Evolutionary conservation across 23 tunicate species (phyloP), one percentile per base, ranked within the genome.

Genomic region (Trididemnum nubilum): DNA sequence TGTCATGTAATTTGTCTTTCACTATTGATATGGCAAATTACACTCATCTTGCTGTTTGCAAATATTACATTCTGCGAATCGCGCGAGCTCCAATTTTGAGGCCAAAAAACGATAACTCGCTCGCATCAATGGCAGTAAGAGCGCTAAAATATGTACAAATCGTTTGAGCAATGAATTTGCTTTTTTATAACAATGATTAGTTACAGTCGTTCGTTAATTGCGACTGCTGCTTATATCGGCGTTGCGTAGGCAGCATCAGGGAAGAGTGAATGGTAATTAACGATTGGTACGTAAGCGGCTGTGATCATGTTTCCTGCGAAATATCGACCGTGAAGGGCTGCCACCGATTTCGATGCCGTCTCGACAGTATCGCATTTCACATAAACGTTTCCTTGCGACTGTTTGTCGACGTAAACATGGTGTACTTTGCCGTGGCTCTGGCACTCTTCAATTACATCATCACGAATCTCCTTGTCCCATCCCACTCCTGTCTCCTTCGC

Each of bases 261-360:
- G 64, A 87, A 87, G 1, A 94, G 86, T 19, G 92, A 85, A 75
- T 94, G 98, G 59, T 94, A 94, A 71, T 94, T 94, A 36, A 88
- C 89, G 27, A 94, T 27, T 15, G 99, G 99, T 36, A 95, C 94
- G 66, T 95, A 95, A 63, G 95, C 95, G 0, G 99, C 99, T 30
- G 99, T 95, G 30, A 95, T 89, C 95, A 86, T 89, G 40, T 90
- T 89, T 2, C 99, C 99, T 0, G 91, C 88, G 39, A 95, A 89
- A 39, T 95, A 89, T 26, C 99, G 84, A 1, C 99, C 99, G 63
- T 95, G 99, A 77, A 95, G 65, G 0, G 98, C 90, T 2, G 94
- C 72, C 4, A 94, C 94, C 1, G 98, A 94, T 58, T 94, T 94
- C 12, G 82, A 88, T 0, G 98, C 98, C n/a, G 85, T 81, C 27